Evolutionary conservation across 2,797 vertebrate species (phyloP).

Genomic region (Pagetopsis macropterus): DNA sequence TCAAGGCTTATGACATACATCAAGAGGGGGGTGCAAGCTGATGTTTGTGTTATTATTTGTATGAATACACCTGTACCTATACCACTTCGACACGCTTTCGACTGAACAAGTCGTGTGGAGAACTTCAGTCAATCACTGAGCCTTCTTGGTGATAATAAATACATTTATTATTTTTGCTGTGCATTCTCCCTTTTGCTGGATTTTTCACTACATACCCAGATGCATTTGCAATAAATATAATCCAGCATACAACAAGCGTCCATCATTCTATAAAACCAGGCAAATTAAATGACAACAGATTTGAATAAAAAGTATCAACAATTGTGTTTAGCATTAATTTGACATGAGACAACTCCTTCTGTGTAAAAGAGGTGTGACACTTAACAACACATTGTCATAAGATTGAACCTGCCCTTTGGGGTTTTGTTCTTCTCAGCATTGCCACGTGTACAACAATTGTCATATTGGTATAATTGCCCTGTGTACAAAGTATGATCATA

Average conservation of each 20-base stretch:
- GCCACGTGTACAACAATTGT: too few relatives aligned
- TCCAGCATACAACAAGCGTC: slow-evolving; percentile 15
- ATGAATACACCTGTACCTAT: neutral
- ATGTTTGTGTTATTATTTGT: slow-evolving; percentile 1
- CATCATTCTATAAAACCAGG: slow-evolving; percentile 15
- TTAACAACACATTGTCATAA: neutral
- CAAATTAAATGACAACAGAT: slow-evolving; percentile 15
- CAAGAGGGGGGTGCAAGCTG: neutral
- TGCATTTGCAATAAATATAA: slow-evolving; percentile 31
- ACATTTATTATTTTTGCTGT: slow-evolving; percentile 35
- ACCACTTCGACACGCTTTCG: neutral
- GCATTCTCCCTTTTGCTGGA: slow-evolving; percentile 1
- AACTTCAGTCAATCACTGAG: neutral
- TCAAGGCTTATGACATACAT: neutral
- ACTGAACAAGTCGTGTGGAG: neutral
- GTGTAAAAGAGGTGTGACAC: neutral
- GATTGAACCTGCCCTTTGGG: neutral
- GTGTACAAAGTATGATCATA: too few relatives aligned
- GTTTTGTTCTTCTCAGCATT: too few relatives aligned
- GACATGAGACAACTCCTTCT: slow-evolving; percentile 1
- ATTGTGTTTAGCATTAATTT: slow-evolving; percentile 8
- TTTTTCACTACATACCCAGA: neutral
- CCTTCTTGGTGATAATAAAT: slow-evolving; percentile 25
- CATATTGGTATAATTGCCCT: too few relatives aligned
- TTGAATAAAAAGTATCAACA: slow-evolving; percentile 7